Conservation (phyloP, 2,888 invertebrate species). For the Aricia artaxerxes region DNA sequence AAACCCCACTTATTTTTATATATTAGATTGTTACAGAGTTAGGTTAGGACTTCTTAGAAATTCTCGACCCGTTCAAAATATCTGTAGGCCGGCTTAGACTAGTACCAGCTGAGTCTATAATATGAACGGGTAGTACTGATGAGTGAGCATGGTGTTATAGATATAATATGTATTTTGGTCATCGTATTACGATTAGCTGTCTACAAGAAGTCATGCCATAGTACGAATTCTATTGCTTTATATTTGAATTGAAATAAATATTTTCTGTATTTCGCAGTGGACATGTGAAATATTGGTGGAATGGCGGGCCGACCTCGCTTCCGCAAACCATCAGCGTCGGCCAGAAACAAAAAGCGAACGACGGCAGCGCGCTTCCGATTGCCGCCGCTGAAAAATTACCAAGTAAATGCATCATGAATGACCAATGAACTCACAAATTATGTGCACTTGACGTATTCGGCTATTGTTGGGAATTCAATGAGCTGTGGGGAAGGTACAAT, state of each 20-base stretch:
- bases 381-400: slow-evolving; percentile 77
- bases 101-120: no score
- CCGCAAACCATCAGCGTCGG: slow-evolving; percentile 71
- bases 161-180: no score
- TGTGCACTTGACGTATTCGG: slow-evolving; percentile 14
- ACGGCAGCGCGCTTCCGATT: slow-evolving; percentile 75
- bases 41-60: no score
- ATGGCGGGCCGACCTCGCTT: slow-evolving; percentile 69
- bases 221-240: no score
- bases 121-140: no score
- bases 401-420: slow-evolving; percentile 62
- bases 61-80: no score
- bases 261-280: slow-evolving; percentile 48
- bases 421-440: slow-evolving; percentile 38
- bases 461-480: slow-evolving; percentile 9
- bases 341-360: slow-evolving; percentile 72
- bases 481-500: background rate
- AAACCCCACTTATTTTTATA: no score
- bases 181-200: no score
- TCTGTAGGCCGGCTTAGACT: no score
- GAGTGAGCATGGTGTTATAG: no score
- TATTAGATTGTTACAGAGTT: no score
- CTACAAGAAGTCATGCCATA: no score
- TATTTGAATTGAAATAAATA: background rate
- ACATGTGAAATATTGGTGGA: slow-evolving; percentile 67